Conservation (phyloP, 2,888 invertebrate genomes). For the Agrochola lota region DNA sequence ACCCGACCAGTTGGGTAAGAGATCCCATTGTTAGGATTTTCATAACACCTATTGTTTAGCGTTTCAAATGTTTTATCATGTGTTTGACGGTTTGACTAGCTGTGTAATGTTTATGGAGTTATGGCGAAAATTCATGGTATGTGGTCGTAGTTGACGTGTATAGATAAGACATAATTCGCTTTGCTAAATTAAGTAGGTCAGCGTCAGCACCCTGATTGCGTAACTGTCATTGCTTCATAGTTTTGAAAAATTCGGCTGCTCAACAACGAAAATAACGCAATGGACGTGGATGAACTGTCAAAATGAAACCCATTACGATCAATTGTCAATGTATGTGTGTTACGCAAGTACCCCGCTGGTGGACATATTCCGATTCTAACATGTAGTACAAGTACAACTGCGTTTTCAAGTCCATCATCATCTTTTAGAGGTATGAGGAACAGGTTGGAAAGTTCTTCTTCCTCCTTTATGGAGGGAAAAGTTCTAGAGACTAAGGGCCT, state of each 20-base stretch:
- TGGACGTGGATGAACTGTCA: no score
- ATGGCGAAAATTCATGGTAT: slow-evolving; percentile 19
- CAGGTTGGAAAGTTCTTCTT: neutral
- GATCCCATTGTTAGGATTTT: slow-evolving; percentile 69
- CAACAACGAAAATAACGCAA: no score
- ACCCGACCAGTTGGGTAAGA: slow-evolving; percentile 65
- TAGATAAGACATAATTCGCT: neutral
- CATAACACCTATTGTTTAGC: slow-evolving; percentile 70
- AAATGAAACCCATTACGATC: no score
- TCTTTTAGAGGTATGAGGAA: neutral
- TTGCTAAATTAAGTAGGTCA: no score
- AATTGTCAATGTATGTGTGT: no score
- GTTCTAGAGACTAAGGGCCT: neutral
- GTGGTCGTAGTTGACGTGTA: neutral
- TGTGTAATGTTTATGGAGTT: slow-evolving; percentile 17
- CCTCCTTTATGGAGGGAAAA: neutral
- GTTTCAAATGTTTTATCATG: slow-evolving; percentile 58
- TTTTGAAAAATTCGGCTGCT: no score
- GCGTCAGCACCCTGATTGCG: no score
- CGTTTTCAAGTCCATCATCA: neutral
- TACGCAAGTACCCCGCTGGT: no score
- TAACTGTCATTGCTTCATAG: no score
- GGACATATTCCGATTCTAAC: neutral
- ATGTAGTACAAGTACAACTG: neutral
- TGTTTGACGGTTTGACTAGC: slow-evolving; percentile 8